Evolutionary conservation across 2,888 invertebrate species (phyloP), one percentile per base, ranked within the genome.

Genomic region (Scaptomyza cyrtandrae): DNA sequence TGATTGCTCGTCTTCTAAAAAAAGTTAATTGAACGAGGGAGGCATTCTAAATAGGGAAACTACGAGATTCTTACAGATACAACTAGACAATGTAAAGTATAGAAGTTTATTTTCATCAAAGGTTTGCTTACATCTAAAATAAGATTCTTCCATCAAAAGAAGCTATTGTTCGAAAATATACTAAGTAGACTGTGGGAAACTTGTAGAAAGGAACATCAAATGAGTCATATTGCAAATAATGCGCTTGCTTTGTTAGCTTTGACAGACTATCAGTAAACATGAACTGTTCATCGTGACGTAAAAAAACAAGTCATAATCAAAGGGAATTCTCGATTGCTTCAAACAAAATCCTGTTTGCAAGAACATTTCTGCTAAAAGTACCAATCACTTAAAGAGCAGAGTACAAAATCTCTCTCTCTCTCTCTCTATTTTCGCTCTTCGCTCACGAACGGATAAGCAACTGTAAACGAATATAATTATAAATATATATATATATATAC

Each of bases 401-500:
- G 6, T 39, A 61, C 43, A 16, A 60, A n/a, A n/a, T n/a, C n/a
- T 37, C n/a, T 45, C 6, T n/a, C 37, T 37, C 33, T 37, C 39
- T 29, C 9, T 9, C 39, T 39, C 39, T 1, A 1, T n/a, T 37
- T n/a, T 0, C 10, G n/a, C 48, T 45, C 27, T n/a, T 35, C 14
- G 44, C 43, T 27, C 11, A 52, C 43, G 19, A 44, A 43, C 45
- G 46, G 16, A n/a, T 37, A 14, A 44, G 37, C 46, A 39, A 37
- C 31, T 33, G 14, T n/a, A 19, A 13, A 5, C 41, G 29, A 67
- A 14, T 44, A 29, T 48, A 49, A 69, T 70, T 60, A 72, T 69
- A 83, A 1, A 35, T 13, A 13, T 50, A 44, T 57, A 68, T 69
- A 83, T 4, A 35, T 35, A 4, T 53, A 46, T 55, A 58, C 44